Conservation (phyloP, 2,797 vertebrate species). For the Nothura maculosa region DNA sequence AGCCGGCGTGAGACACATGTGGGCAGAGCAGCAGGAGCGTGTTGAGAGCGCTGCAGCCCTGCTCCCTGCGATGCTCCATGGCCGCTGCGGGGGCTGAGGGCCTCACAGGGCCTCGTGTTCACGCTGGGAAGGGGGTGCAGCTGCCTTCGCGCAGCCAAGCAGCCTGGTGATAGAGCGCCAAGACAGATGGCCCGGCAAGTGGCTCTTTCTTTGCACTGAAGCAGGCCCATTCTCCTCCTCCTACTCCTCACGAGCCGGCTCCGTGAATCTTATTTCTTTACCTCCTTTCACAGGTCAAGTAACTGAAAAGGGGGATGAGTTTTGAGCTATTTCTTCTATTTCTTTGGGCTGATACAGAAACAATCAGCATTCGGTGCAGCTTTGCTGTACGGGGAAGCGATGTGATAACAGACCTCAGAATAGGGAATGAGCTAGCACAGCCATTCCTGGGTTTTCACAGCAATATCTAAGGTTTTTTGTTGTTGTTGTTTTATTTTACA, state of each 20-base stretch:
- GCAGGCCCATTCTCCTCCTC: constrained; percentile 18
- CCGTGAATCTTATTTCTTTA: neutral
- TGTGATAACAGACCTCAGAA: neutral
- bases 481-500: neutral
- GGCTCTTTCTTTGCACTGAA: constrained; percentile 47
- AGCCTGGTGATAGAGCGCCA: constrained; percentile 35
- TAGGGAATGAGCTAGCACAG: neutral
- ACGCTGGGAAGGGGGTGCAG: constrained; percentile 41
- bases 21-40: neutral
- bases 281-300: neutral
- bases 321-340: neutral
- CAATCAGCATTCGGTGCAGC: neutral
- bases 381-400: neutral
- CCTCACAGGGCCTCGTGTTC: neutral
- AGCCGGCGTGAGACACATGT: neutral
- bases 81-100: neutral
- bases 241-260: constrained; percentile 29
- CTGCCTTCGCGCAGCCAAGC: constrained; percentile 38
- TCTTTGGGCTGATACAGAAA: neutral
- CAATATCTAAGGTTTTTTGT: neutral
- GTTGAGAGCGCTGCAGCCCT: neutral
- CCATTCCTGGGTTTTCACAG: neutral
- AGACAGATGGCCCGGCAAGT: constrained; percentile 69
- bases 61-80: neutral
- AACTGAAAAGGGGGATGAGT: neutral